Base-by-base conservation (phyloP, 2,888 invertebrate genomes). In the Thera obeliscata region DNA sequence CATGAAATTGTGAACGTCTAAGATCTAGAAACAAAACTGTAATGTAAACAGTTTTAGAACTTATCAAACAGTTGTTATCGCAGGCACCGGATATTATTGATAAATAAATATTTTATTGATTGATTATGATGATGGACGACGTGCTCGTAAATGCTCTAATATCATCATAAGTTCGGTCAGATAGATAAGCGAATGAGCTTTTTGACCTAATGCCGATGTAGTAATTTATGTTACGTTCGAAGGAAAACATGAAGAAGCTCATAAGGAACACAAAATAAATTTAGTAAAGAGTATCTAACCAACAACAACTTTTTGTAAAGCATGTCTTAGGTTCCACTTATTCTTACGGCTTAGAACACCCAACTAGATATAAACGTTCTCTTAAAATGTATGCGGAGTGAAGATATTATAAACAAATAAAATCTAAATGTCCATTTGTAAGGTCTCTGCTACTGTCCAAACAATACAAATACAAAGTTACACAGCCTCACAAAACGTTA, bases 401-500 rank as follows among this genome's bases (percentile, higher is more conserved):
- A 57, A 68, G 52, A 54, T 60, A 72, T 71, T 71, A 68, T 73
- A 54, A 56, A 66, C 49, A 59, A 71, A 74, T 69, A 73, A 76
- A 69, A 73, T 74, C 71, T 74, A 80, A 78, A 77, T 78, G 69
- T 73, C 76, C 73, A 75, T 81, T 79, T 80, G 74, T 81, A 81
- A 80, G 74, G 72, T 69, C 62, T 82, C 81, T 71, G 88, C 92
- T 91, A 89, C 92, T 80, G 91, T 88, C 85, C 82, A 83, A 87
- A 87, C 83, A 86, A 86, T 83, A 85, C 81, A 80, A 83, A 87
- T 78, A 82, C 77, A 85, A 84, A 81, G 79, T 79, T 77, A 81
- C 73, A 79, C 81, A 83, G 84, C 81, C 72, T 79, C 76, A 82
- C 82, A 82, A 84, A 87, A 83, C 83, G 83, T 88, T 90, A 91